Evolutionary conservation across 2,113 vertebrate species (phyloP).

Genomic region (Sinocyclocheilus maitianheensis): DNA sequence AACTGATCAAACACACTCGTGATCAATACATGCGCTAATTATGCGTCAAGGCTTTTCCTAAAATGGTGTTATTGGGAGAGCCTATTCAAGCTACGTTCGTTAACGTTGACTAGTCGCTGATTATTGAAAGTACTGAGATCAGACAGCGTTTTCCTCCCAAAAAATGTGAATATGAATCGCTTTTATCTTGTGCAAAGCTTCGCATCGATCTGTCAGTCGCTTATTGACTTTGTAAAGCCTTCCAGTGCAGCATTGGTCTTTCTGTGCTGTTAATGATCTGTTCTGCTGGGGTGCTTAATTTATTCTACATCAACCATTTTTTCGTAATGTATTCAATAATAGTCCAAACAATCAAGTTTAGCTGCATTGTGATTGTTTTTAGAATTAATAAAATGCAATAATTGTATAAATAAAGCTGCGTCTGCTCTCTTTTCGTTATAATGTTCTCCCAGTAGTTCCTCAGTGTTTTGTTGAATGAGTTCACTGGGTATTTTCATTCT

Average conservation of each 20-base stretch:
- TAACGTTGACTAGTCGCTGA: slow-evolving; percentile 7
- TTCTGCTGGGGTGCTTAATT: background rate
- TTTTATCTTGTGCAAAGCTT: slow-evolving; percentile 38
- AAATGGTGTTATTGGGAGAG: background rate
- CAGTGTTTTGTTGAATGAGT: background rate
- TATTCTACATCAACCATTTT: background rate
- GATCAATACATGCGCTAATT: slow-evolving; percentile 1
- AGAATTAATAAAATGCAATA: background rate
- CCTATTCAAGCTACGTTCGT: background rate
- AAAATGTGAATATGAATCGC: background rate
- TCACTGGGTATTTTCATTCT: background rate
- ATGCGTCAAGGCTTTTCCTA: background rate
- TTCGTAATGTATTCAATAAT: background rate
- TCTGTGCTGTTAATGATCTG: slow-evolving; percentile 21
- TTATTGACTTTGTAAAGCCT: slow-evolving; percentile 31
- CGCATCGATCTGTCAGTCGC: slow-evolving; percentile 57
- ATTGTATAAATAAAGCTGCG: background rate
- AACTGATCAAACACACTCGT: background rate
- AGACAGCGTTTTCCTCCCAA: slow-evolving; percentile 4
- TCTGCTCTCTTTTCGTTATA: background rate
- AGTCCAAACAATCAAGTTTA: background rate
- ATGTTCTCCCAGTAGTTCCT: background rate
- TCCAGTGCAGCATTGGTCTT: slow-evolving; percentile 14
- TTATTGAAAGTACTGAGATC: slow-evolving; percentile 23
- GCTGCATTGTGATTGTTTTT: background rate